phyloP scores from a whole-genome alignment of 1,140 invertebrate species.

The Lineus longissimus region DNA sequence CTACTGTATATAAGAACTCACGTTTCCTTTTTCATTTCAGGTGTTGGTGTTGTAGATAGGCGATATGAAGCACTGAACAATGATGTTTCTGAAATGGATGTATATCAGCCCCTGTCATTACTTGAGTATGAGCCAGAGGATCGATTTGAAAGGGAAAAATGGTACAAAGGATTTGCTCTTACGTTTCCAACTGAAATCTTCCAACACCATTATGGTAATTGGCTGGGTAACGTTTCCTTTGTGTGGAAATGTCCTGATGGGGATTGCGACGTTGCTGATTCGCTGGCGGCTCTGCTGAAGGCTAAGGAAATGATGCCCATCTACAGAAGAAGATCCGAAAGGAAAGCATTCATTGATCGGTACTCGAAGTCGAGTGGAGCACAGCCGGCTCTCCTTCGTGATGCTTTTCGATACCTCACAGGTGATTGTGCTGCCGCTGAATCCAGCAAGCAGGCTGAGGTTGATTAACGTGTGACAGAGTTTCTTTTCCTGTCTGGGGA shows the following conservation, averaged over 20 bases:
- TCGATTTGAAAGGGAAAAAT: background rate
- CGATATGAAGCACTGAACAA: no score
- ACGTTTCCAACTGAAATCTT: background rate
- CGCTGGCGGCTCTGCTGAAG: background rate
- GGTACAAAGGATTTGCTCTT: background rate
- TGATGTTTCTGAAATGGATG: no score
- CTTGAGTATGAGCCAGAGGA: background rate
- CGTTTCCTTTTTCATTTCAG: no score
- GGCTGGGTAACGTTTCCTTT: background rate
- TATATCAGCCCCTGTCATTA: no score
- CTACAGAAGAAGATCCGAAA: background rate
- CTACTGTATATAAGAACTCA: no score
- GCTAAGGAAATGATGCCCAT: background rate
- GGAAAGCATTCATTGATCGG: background rate
- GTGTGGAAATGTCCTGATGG: background rate
- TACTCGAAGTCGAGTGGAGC: background rate
- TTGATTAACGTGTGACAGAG: background rate
- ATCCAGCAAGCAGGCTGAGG: background rate
- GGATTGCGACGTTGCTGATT: background rate
- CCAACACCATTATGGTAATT: background rate
- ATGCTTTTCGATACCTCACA: background rate
- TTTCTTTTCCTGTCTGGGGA: background rate
- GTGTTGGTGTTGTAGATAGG: no score
- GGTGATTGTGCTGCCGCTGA: background rate
- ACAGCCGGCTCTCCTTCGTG: slow-evolving; percentile 2